Evolutionary conservation across 2,113 vertebrate genomes (phyloP).

Genomic region (Rhineura floridana): DNA sequence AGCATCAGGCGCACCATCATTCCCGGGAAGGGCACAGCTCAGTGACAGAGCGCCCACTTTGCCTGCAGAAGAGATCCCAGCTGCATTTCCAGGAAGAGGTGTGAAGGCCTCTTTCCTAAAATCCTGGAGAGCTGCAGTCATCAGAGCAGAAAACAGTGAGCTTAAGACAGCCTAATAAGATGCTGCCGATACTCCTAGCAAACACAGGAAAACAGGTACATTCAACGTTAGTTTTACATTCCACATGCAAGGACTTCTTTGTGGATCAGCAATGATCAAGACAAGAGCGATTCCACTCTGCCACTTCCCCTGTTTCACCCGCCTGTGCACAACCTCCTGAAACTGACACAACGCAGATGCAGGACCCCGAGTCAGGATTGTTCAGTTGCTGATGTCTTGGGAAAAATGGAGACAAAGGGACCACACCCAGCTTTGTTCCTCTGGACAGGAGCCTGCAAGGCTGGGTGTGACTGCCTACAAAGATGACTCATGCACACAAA

Average conservation of each 20-base stretch:
- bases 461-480: not conserved
- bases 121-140: not conserved
- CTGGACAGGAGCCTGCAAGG: not conserved
- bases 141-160: not conserved
- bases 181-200: not conserved
- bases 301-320: not conserved
- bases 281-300: not conserved
- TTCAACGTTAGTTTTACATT: not conserved
- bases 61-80: not conserved
- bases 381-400: not conserved
- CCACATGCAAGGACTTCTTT: not conserved
- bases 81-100: not conserved
- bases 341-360: not conserved
- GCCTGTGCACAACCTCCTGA: not conserved
- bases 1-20: not conserved
- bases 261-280: not conserved
- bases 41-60: not conserved
- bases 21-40: not conserved
- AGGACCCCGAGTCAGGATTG: not conserved
- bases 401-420: not conserved
- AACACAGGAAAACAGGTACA: not conserved
- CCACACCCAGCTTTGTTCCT: conserved; percentile 21
- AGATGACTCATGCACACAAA: conserved; percentile 15
- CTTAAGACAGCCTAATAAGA: not conserved
- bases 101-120: not conserved